A percentile compares a stretch with the other conserved stretches of the same genome.
These are phyloP conservation scores for Tenebrio molitor DNA, from an alignment of 1,140 invertebrate species.

Conservation along the genomic window DNA sequence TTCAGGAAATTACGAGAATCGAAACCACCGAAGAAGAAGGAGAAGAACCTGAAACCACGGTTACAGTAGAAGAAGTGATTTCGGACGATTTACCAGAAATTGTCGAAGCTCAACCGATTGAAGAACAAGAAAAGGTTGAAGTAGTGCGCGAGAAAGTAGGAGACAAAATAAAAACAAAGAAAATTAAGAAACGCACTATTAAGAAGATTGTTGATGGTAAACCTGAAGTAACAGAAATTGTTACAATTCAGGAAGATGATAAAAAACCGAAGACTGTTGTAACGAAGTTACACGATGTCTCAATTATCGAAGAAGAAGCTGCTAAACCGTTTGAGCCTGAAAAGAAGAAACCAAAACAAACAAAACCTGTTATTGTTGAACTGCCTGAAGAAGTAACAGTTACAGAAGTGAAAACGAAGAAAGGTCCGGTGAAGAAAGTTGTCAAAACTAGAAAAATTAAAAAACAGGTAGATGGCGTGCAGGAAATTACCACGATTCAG, in stretches of 20 bases:
- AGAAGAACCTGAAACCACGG: conserved; percentile 60
- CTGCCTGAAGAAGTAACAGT: conserved; percentile 61
- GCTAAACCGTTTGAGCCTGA: conserved; percentile 56
- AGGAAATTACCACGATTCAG: conserved; percentile 62
- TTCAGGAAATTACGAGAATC: conserved; percentile 65
- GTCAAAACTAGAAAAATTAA: conserved; percentile 63
- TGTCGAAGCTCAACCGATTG: conserved; percentile 60
- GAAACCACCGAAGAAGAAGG: conserved; percentile 59
- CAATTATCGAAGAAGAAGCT: conserved; percentile 55
- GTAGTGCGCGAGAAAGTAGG: conserved; percentile 62
- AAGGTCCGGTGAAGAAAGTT: conserved; percentile 64
- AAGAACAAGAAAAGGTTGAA: conserved; percentile 63
- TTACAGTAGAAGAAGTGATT: conserved; percentile 65
- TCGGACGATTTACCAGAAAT: conserved; percentile 62
- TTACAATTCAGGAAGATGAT: conserved; percentile 67
- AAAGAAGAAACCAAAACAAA: conserved; percentile 53
- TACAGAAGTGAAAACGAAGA: conserved; percentile 66
- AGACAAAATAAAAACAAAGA: conserved; percentile 62
- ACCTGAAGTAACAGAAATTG: conserved; percentile 67
- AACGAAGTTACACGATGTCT: conserved; percentile 46
- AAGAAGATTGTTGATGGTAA: conserved; percentile 65
- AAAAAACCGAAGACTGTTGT: conserved; percentile 63
- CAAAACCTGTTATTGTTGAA: conserved; percentile 57
- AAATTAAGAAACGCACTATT: conserved; percentile 63
- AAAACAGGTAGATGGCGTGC: conserved; percentile 58